Percentiles rank a stretch among this genome's conserved stretches.
phyloP scores from a whole-genome alignment of 2,113 vertebrate species.

The Tonatia bakeri region DNA sequence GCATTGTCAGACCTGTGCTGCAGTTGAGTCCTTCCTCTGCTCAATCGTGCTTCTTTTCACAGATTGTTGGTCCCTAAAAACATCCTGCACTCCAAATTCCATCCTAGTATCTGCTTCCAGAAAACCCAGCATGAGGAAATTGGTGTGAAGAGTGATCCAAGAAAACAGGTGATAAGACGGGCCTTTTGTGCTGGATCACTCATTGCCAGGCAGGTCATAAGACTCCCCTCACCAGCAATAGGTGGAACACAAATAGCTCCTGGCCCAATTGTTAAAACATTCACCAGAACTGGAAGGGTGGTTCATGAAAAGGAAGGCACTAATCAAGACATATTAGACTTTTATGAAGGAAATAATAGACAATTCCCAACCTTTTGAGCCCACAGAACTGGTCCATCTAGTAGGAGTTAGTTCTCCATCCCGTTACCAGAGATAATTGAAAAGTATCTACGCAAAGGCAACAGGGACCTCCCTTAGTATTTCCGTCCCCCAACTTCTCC shows the following conservation, averaged over 20 bases:
- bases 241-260: neutral
- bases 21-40: neutral
- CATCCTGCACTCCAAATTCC: neutral
- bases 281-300: neutral
- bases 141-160: neutral
- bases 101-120: neutral
- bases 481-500: neutral
- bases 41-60: neutral
- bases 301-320: neutral
- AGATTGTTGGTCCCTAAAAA: neutral
- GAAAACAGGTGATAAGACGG: neutral
- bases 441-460: neutral
- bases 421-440: neutral
- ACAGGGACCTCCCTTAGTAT: neutral
- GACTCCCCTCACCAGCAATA: neutral
- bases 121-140: neutral
- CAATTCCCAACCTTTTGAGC: neutral
- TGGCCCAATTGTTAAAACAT: neutral
- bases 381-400: neutral
- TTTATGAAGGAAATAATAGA: neutral
- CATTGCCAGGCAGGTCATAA: neutral
- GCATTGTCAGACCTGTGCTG: neutral
- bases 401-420: neutral
- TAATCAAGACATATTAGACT: neutral
- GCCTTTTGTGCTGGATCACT: neutral